Conservation (phyloP, 2,113 vertebrate species). For the Carlito syrichta region DNA sequence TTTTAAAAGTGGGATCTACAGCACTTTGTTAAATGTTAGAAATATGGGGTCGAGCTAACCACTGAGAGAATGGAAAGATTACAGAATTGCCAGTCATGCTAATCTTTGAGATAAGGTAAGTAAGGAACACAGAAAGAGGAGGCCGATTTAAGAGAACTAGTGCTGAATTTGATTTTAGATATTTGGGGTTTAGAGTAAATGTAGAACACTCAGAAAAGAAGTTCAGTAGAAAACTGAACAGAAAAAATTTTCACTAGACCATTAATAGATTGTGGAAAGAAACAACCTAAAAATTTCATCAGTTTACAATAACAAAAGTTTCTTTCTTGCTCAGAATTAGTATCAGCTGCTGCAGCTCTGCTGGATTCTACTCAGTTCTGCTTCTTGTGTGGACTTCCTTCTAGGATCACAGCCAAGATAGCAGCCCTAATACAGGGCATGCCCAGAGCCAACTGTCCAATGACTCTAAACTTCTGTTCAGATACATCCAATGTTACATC, state of each 20-base stretch:
- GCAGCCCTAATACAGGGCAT: not conserved
- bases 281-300: not conserved
- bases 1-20: not conserved
- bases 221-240: not conserved
- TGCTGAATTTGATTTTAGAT: not conserved
- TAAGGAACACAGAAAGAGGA: not conserved
- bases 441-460: not conserved
- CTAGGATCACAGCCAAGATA: not conserved
- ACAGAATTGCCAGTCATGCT: not conserved
- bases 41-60: not conserved
- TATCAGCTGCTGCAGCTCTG: not conserved
- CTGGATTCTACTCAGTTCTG: not conserved
- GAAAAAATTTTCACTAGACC: not conserved
- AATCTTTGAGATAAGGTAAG: not conserved
- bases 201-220: not conserved
- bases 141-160: not conserved
- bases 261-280: not conserved
- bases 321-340: not conserved
- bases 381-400: not conserved
- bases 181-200: not conserved
- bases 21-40: not conserved
- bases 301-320: not conserved
- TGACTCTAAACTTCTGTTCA: not conserved
- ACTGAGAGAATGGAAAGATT: not conserved
- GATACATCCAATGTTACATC: not conserved